Percentiles rank a stretch among this genome's conserved stretches.
phyloP scores from a whole-genome alignment of 2,797 vertebrate genomes.

The Thaleichthys pacificus region DNA sequence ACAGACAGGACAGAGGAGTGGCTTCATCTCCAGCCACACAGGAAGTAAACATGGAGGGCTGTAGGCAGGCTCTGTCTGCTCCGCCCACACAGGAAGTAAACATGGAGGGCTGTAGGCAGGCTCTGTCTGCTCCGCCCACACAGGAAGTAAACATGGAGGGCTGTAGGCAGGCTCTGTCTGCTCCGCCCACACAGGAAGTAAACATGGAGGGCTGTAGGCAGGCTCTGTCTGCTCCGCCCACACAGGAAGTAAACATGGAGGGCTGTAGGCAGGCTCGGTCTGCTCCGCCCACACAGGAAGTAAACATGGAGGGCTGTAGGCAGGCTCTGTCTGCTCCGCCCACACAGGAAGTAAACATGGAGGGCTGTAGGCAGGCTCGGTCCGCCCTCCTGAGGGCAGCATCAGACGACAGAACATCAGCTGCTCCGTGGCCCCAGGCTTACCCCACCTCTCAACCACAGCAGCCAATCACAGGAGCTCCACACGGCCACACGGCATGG shows the following conservation, averaged over 20 bases:
- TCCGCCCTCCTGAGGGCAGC: not conserved
- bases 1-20: not conserved
- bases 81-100: too few species aligned
- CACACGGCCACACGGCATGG: too few species aligned
- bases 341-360: conserved; percentile 1
- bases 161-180: not conserved
- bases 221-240: not conserved
- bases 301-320: not conserved
- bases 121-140: not conserved
- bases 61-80: too few species aligned
- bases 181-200: not conserved
- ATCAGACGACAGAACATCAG: conserved; percentile 6
- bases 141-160: not conserved
- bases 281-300: not conserved
- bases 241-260: not conserved
- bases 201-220: not conserved
- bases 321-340: not conserved
- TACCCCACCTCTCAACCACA: not conserved
- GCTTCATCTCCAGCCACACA: not conserved
- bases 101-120: too few species aligned
- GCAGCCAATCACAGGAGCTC: not conserved
- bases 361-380: not conserved
- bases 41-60: too few species aligned
- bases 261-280: not conserved
- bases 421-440: conserved; percentile 10